Evolutionary conservation across 2,113 vertebrate genomes (phyloP), one percentile per base, ranked within the genome.

Genomic region (human (Homo sapiens)): DNA sequence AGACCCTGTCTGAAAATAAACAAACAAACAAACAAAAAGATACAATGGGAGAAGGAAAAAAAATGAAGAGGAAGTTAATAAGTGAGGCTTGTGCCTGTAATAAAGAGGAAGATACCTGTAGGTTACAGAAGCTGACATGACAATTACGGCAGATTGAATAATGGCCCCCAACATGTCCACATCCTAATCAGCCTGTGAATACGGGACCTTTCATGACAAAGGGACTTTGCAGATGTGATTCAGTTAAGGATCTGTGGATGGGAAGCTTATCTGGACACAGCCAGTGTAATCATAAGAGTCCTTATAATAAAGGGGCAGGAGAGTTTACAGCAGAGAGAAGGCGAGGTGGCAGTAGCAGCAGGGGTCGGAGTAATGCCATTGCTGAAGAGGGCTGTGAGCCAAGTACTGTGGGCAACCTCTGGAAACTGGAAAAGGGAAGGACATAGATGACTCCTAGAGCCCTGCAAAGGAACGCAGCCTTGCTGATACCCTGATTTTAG

Each of bases 281-380:
- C 27, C 72, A n/a, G 8, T 75, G 52, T 5, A 25, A 57, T 57
- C 50, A 30, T 16, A 87, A 40, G 68, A 17, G 22, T 81, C 16
- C 45, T n/a, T 73, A 12, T 20, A 75, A 45, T 16, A 59, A 48
- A 68, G 35, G 45, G 7, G 35, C 27, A 30, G 61, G 59, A 78
- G 79, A 88, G 27, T 10, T 50, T 64, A 32, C 35, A 40, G 25
- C 43, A 68, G 66, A 48, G 45, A 14, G 10, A 6, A 84, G 35
- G 59, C 2, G 0, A 17, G n/a, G 55, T 12, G 75, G 22, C 45
- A 8, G 13, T 35, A 50, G 11, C 6, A 18, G 38, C 32, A 45
- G 66, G 32, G 57, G 14, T 6, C 0, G 2, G 78, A 10, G 35
- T 43, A 66, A 25, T 6, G 6, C 1, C 8, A 3, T 18, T 9